A percentile compares a stretch with the other conserved stretches of the same genome.
These are phyloP conservation scores for Sebastes hubbsi DNA, from an alignment of 2,797 vertebrate species.

Conservation along the genomic window DNA sequence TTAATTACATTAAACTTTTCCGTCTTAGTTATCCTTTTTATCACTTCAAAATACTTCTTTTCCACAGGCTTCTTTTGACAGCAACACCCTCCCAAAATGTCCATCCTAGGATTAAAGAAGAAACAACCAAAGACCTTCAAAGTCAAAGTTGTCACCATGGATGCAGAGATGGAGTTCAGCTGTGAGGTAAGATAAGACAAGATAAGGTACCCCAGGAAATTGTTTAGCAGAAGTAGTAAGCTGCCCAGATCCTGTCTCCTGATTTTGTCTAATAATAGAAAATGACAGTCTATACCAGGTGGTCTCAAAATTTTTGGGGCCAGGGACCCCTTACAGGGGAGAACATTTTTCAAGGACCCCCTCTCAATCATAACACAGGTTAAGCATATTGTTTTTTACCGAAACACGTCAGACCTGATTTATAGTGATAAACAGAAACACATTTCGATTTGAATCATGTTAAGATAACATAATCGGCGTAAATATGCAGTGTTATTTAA, in stretches of 20 bases:
- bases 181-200: constrained; percentile 85
- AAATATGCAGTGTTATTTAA: too few relatives aligned
- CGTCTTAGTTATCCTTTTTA: background rate
- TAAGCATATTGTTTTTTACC: too few relatives aligned
- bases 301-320: too few relatives aligned
- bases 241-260: background rate
- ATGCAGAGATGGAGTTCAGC: constrained; percentile 94
- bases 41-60: background rate
- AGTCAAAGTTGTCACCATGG: constrained; percentile 94
- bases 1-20: background rate
- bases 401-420: too few relatives aligned
- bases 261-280: background rate
- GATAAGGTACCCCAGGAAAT: background rate
- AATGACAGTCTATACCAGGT: background rate
- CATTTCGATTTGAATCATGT: too few relatives aligned
- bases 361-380: too few relatives aligned
- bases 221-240: background rate
- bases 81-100: constrained; percentile 80
- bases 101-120: constrained; percentile 92
- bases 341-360: too few relatives aligned
- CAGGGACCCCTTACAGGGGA: too few relatives aligned
- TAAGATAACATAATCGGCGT: too few relatives aligned
- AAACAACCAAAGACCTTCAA: constrained; percentile 95
- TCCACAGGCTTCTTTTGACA: constrained; percentile 18
- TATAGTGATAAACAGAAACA: too few relatives aligned